A percentile compares a stretch with the other conserved stretches of the same genome.
Evolutionary conservation across 2,797 vertebrate species (phyloP).

Genomic region (Sphaeramia orbicularis): DNA sequence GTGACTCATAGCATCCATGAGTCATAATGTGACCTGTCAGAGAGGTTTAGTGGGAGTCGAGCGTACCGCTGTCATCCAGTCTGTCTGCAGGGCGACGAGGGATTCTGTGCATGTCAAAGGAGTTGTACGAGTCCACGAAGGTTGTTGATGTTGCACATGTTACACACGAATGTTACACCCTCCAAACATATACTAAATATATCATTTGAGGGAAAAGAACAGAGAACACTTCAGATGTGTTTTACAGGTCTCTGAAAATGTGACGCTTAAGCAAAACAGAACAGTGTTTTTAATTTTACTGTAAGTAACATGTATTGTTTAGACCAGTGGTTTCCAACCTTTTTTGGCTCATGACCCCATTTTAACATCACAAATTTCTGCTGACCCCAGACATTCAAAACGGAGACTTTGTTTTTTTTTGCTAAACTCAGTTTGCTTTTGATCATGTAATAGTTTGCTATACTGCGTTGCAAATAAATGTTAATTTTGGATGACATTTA

Average conservation of each 20-base stretch:
- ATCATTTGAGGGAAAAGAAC: background rate
- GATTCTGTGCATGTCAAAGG: constrained; percentile 37
- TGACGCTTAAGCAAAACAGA: background rate
- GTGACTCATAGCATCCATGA: constrained; percentile 62
- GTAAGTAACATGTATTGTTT: too few relatives aligned
- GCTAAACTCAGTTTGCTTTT: too few relatives aligned
- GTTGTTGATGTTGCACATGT: constrained; percentile 37
- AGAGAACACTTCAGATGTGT: background rate
- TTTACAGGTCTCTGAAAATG: background rate
- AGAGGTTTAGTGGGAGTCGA: constrained; percentile 55
- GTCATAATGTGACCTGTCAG: constrained; percentile 73
- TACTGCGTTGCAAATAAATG: too few relatives aligned
- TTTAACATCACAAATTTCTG: too few relatives aligned
- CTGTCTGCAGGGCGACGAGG: constrained; percentile 38
- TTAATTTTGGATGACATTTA: too few relatives aligned
- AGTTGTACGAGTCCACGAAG: constrained; percentile 23
- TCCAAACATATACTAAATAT: constrained; percentile 10
- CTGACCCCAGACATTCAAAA: too few relatives aligned
- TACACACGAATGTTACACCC: constrained; percentile 23
- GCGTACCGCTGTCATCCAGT: constrained; percentile 42
- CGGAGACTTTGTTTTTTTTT: too few relatives aligned
- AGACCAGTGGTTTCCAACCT: too few relatives aligned
- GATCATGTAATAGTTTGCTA: too few relatives aligned
- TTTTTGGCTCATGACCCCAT: too few relatives aligned
- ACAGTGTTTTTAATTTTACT: background rate